Percentiles rank a stretch among this genome's conserved stretches.
phyloP scores from a whole-genome alignment of 2,113 vertebrate genomes.

The Hipposideros armiger region DNA sequence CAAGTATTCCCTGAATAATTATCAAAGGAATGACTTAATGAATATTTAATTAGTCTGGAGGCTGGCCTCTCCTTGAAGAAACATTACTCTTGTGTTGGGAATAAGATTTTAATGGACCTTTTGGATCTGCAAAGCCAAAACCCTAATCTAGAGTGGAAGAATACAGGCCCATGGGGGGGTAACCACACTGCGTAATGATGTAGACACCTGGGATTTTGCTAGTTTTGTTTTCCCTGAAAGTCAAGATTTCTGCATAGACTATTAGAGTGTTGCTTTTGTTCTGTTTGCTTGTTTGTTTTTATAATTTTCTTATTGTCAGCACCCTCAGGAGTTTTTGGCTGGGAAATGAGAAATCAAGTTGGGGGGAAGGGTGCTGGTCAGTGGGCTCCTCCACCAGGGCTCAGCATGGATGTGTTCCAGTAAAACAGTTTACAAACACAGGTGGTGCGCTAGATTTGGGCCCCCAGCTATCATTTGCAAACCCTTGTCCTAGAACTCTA shows the following conservation, averaged over 20 bases:
- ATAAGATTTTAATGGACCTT: slow-evolving; percentile 49
- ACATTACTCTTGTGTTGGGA: neutral
- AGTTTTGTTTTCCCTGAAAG: neutral
- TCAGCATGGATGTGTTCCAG: neutral
- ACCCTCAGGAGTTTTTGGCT: neutral
- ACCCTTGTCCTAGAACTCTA: neutral
- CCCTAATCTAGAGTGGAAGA: neutral
- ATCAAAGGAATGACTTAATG: neutral
- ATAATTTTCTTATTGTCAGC: neutral
- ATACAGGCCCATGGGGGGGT: neutral
- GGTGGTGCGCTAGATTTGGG: neutral
- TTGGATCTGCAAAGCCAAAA: slow-evolving; percentile 6
- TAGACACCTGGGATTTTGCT: fast-evolving
- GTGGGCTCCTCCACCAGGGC: neutral
- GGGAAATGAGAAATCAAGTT: neutral
- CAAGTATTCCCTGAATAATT: neutral
- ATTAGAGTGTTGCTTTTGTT: neutral
- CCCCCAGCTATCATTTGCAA: neutral
- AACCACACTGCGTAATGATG: fast-evolving
- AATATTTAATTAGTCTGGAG: neutral
- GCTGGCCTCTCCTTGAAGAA: slow-evolving; percentile 1
- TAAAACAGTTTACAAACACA: neutral
- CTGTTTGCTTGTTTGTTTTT: neutral
- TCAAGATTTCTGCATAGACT: neutral
- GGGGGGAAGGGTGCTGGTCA: neutral